These are phyloP conservation scores for Melanotaenia duboulayi DNA, from an alignment of 2,113 vertebrate species.

Conservation along the genomic window DNA sequence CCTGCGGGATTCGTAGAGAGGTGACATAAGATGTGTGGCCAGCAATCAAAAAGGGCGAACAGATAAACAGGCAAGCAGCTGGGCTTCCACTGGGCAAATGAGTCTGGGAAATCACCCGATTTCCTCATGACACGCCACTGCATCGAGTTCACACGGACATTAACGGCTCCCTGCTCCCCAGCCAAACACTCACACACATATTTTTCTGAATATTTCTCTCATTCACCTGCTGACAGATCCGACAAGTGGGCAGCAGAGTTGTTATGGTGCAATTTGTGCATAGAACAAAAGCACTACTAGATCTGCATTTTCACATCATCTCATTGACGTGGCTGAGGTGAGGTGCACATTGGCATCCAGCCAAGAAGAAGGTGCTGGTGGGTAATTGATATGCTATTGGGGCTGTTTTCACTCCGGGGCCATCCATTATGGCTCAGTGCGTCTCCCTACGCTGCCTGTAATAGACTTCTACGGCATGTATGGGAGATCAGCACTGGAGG, in stretches of 20 bases:
- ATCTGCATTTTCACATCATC: constrained; percentile 71
- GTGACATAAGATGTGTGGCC: constrained; percentile 65
- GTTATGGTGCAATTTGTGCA: constrained; percentile 63
- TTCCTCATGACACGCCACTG: constrained; percentile 16
- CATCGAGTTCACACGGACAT: not conserved
- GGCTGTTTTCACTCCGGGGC: constrained; percentile 72
- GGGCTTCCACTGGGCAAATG: constrained; percentile 62
- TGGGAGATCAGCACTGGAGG: constrained; percentile 63
- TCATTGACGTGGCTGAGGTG: constrained; percentile 59
- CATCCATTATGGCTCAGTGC: constrained; percentile 73
- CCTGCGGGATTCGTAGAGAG: constrained; percentile 62
- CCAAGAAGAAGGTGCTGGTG: constrained; percentile 74
- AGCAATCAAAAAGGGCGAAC: constrained; percentile 70
- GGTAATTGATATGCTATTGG: constrained; percentile 82
- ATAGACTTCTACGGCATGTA: constrained; percentile 76
- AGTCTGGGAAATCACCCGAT: constrained; percentile 67
- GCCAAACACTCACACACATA: not conserved
- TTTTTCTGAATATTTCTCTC: constrained; percentile 14
- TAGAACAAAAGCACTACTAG: constrained; percentile 58
- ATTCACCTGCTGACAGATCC: constrained; percentile 48
- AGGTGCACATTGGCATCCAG: constrained; percentile 48
- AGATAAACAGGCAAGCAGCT: constrained; percentile 73
- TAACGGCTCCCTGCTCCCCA: not conserved
- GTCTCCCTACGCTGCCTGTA: constrained; percentile 64
- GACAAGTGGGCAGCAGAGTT: constrained; percentile 61